These are phyloP conservation scores for Cheirogaleus medius DNA, from an alignment of 2,113 vertebrate genomes.

Conservation along the genomic window DNA sequence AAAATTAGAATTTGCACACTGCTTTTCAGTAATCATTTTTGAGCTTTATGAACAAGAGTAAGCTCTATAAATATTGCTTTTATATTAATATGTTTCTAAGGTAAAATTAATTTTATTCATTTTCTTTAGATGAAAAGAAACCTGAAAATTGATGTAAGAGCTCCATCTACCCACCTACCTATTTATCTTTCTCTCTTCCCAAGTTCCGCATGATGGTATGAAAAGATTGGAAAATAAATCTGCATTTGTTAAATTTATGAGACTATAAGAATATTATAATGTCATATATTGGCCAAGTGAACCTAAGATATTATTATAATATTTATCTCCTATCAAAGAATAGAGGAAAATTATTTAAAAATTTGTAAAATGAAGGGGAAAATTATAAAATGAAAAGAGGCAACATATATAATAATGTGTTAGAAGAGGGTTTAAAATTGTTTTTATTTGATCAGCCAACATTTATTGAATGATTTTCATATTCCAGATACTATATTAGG, in stretches of 20 bases:
- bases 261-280: neutral
- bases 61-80: neutral
- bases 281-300: neutral
- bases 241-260: constrained; percentile 8
- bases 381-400: constrained; percentile 8
- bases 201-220: neutral
- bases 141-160: neutral
- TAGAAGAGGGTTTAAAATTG: neutral
- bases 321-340: neutral
- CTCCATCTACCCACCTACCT: neutral
- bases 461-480: neutral
- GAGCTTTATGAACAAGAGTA: neutral
- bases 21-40: neutral
- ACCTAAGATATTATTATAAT: neutral
- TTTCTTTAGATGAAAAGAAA: constrained; percentile 41
- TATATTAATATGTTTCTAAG: neutral
- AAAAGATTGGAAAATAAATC: neutral
- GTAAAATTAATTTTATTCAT: constrained; percentile 30
- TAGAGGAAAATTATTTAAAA: constrained; percentile 6
- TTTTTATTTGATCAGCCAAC: neutral
- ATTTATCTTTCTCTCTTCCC: neutral
- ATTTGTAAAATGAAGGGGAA: neutral
- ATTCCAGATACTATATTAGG: neutral
- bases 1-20: constrained; percentile 3
- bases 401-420: neutral